A percentile compares a stretch with the other conserved stretches of the same genome.
Evolutionary conservation across 2,797 vertebrate genomes (phyloP).

Genomic region (Sebastes oblongus): DNA sequence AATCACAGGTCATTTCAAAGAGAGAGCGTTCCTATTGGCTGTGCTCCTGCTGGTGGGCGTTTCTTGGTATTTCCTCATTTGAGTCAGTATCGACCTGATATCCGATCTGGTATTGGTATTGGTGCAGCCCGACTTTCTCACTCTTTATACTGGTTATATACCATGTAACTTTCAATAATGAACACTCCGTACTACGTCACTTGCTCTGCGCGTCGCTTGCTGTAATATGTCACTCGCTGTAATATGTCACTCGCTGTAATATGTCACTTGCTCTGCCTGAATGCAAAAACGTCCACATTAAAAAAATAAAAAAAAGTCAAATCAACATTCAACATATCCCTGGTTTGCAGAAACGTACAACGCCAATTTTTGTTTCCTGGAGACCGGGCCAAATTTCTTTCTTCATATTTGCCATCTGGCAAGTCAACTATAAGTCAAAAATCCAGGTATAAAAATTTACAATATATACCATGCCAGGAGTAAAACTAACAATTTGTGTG

Average conservation of each 20-base stretch:
- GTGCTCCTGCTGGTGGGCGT: too few relatives aligned
- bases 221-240: too few relatives aligned
- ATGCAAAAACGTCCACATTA: background rate
- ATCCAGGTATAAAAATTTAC: background rate
- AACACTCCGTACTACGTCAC: too few relatives aligned
- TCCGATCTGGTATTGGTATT: too few relatives aligned
- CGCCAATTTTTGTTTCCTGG: background rate
- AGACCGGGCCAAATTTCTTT: fast-evolving
- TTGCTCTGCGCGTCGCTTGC: fast-evolving
- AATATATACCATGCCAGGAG: background rate
- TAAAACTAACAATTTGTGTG: background rate
- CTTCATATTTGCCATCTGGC: background rate
- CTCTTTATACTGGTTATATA: background rate
- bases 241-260: too few relatives aligned
- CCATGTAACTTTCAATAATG: too few relatives aligned
- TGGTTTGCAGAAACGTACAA: background rate
- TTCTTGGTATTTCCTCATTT: too few relatives aligned
- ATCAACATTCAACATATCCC: background rate
- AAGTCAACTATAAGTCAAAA: background rate
- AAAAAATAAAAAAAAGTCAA: background rate
- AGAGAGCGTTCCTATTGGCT: too few relatives aligned
- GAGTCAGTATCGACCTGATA: too few relatives aligned
- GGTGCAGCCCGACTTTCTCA: too few relatives aligned
- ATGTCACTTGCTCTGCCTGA: background rate
- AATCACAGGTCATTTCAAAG: too few relatives aligned